These are phyloP conservation scores for Lepidocyrtoides sp. DNA, from an alignment of 2,888 invertebrate species.

Conservation along the genomic window DNA sequence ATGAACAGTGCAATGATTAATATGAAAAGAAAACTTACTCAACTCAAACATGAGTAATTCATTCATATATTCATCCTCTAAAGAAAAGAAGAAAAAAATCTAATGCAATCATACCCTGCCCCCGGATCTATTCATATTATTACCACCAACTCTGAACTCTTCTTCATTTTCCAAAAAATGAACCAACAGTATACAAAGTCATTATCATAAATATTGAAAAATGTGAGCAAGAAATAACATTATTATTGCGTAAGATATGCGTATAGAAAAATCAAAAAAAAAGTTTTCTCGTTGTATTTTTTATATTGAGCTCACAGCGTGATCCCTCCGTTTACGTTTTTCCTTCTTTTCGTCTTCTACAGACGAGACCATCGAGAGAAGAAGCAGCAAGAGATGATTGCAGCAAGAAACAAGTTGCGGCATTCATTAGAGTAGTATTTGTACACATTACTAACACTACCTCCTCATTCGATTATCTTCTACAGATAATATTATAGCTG, in stretches of 20 bases:
- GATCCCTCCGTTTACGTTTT: slow-evolving; percentile 16
- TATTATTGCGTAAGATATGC: slow-evolving; percentile 30
- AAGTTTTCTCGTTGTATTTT: slow-evolving; percentile 6
- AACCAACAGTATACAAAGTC: background rate
- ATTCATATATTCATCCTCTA: background rate
- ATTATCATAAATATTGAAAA: slow-evolving; percentile 41
- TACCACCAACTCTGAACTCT: no score
- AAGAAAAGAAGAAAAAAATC: background rate
- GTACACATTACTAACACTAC: background rate
- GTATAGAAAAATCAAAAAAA: background rate
- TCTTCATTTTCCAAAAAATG: background rate
- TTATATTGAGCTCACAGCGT: slow-evolving; percentile 52
- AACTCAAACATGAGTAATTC: background rate
- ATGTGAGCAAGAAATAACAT: background rate
- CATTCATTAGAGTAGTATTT: slow-evolving; percentile 19
- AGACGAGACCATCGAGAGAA: background rate
- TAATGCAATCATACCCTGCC: slow-evolving; percentile 13
- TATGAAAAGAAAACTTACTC: background rate
- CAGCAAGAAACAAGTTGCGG: background rate
- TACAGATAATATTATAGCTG: background rate
- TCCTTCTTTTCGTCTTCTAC: no score
- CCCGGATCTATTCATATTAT: background rate
- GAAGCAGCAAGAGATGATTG: background rate
- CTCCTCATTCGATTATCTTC: background rate
- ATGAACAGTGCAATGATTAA: background rate